Evolutionary conservation across 2,113 vertebrate species (phyloP).

Genomic region (Plotosus lineatus): DNA sequence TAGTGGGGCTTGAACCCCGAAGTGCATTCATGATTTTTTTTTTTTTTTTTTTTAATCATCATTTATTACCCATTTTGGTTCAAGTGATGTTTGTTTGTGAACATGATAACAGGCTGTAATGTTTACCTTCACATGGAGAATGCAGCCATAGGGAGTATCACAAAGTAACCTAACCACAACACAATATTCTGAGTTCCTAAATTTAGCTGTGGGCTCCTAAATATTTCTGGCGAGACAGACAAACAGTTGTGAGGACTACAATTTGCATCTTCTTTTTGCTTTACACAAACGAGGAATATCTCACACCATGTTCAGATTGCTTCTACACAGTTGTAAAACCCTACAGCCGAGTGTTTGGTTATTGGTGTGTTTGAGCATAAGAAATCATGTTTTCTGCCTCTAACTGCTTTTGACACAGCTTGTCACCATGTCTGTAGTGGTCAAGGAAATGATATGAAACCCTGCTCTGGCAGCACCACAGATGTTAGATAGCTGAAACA

Average conservation of each 20-base stretch:
- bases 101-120: too few relatives aligned
- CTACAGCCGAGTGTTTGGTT: background rate
- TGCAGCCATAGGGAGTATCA: too few relatives aligned
- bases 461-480: conserved; percentile 11
- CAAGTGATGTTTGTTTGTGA: too few relatives aligned
- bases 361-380: background rate
- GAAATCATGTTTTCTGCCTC: conserved; percentile 26
- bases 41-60: too few relatives aligned
- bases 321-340: conserved; percentile 1
- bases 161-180: too few relatives aligned
- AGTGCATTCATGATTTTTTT: too few relatives aligned
- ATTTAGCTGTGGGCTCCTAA: too few relatives aligned
- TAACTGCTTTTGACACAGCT: conserved; percentile 30
- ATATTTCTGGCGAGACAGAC: too few relatives aligned
- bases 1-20: too few relatives aligned
- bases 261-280: background rate
- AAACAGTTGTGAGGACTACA: conserved; percentile 26
- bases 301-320: conserved; percentile 11
- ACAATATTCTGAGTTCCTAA: too few relatives aligned
- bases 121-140: too few relatives aligned
- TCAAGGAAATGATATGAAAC: conserved; percentile 38
- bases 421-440: conserved; percentile 31
- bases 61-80: too few relatives aligned
- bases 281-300: conserved; percentile 5
- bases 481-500: conserved; percentile 37